Percentiles rank a stretch among this genome's conserved stretches.
Conservation (phyloP, 2,888 invertebrate genomes). For the Andrena chrysosceles region DNA sequence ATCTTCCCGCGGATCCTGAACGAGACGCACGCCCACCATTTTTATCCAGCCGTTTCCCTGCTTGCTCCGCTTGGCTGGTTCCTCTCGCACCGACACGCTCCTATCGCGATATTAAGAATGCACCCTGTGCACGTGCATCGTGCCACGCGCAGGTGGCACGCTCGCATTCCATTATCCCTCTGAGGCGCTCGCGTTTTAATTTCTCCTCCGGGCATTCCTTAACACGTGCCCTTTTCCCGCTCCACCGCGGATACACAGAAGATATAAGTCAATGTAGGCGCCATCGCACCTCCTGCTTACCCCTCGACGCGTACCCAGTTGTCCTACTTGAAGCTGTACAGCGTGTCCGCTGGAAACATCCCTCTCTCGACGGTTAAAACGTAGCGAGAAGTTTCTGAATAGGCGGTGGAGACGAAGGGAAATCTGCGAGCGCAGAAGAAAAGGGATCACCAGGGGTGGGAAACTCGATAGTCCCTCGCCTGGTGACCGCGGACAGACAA, state of each 20-base stretch:
- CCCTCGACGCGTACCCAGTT: neutral
- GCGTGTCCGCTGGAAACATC: slow-evolving; percentile 29
- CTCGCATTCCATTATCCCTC: slow-evolving; percentile 70
- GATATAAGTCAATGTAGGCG: no score
- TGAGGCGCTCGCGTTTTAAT: slow-evolving; percentile 33
- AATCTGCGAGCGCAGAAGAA: slow-evolving; percentile 42
- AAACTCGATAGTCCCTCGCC: slow-evolving; percentile 39
- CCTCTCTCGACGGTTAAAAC: slow-evolving; percentile 25
- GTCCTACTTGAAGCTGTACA: slow-evolving; percentile 35
- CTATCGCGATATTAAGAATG: slow-evolving; percentile 58
- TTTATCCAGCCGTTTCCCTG: neutral
- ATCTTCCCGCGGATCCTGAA: neutral
- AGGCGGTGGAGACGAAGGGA: slow-evolving; percentile 51
- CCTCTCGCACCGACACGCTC: slow-evolving; percentile 4
- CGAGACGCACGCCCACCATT: neutral
- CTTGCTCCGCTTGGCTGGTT: neutral
- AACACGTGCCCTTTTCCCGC: slow-evolving; percentile 23
- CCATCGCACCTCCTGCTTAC: neutral
- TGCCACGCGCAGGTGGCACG: slow-evolving; percentile 71
- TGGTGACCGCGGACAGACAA: slow-evolving; percentile 40
- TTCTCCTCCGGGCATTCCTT: slow-evolving; percentile 38
- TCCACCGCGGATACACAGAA: neutral
- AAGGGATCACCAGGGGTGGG: slow-evolving; percentile 44
- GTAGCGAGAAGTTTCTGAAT: slow-evolving; percentile 61
- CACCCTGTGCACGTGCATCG: slow-evolving; percentile 53